Evolutionary conservation across 1,140 invertebrate genomes (phyloP).

Genomic region (Drosophila gunungcola): DNA sequence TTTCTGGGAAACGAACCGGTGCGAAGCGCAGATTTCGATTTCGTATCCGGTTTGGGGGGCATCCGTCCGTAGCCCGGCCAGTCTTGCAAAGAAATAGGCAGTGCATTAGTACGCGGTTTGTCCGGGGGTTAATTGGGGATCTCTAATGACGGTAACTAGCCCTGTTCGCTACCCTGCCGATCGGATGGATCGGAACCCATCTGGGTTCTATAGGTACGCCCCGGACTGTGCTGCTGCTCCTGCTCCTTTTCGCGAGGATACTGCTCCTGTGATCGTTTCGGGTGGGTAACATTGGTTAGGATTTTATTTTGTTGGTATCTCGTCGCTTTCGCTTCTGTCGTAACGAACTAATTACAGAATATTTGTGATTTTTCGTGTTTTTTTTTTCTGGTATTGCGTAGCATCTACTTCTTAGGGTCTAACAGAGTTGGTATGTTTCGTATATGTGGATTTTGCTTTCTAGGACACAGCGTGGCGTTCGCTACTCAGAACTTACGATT

Average conservation of each 20-base stretch:
- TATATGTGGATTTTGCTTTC: constrained; percentile 16
- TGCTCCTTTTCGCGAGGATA: constrained; percentile 19
- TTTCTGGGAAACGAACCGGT: constrained; percentile 21
- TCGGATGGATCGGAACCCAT: constrained; percentile 4
- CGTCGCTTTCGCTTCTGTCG: constrained; percentile 35
- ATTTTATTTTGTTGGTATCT: constrained; percentile 56
- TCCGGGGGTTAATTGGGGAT: constrained; percentile 32
- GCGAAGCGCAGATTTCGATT: constrained; percentile 30
- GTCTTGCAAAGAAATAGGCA: constrained; percentile 81
- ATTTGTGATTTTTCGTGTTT: constrained; percentile 28
- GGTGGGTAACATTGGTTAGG: constrained; percentile 69
- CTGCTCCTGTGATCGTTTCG: constrained; percentile 49
- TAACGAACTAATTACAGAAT: constrained; percentile 67
- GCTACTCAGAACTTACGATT: constrained; percentile 25
- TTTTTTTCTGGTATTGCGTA: constrained; percentile 55
- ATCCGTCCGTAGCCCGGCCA: constrained; percentile 63
- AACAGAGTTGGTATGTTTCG: constrained; percentile 64
- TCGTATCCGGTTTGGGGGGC: constrained; percentile 39
- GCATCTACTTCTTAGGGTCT: constrained; percentile 69
- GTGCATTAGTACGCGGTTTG: constrained; percentile 65
- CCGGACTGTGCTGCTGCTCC: constrained; percentile 13
- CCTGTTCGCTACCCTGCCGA: constrained; percentile 34
- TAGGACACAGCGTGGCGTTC: constrained; percentile 16
- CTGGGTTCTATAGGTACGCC: constrained; percentile 1
- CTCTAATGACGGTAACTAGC: constrained; percentile 36